Conservation (phyloP, 1,140 invertebrate genomes). For the Hypothenemus hampei region DNA sequence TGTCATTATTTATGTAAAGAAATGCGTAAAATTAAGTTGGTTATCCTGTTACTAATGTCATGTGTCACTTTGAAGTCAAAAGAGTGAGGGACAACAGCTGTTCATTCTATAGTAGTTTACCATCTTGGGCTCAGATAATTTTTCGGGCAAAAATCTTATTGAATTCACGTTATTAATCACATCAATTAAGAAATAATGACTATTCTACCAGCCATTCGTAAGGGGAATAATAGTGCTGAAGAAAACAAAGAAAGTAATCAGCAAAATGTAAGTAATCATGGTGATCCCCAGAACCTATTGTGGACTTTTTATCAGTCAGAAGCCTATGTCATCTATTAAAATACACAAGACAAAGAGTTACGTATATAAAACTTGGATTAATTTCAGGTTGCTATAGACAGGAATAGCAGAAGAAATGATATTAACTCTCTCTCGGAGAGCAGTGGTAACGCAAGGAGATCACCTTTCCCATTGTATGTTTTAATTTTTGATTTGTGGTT, state of each 20-base stretch:
- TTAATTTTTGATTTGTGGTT: background rate
- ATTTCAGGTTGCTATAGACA: constrained; percentile 33
- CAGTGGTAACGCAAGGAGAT: constrained; percentile 31
- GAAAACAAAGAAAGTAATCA: constrained; percentile 37
- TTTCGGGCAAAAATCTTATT: too few relatives aligned
- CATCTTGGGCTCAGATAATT: too few relatives aligned
- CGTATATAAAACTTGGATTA: background rate
- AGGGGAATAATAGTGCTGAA: constrained; percentile 36
- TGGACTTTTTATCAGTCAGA: constrained; percentile 20
- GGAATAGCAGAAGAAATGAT: constrained; percentile 38
- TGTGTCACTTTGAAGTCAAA: too few relatives aligned
- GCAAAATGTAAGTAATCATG: constrained; percentile 36
- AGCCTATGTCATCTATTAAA: too few relatives aligned
- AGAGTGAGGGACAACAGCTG: too few relatives aligned
- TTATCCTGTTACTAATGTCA: too few relatives aligned
- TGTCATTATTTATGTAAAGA: too few relatives aligned
- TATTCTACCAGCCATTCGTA: constrained; percentile 42
- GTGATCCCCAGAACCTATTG: constrained; percentile 20
- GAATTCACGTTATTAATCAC: too few relatives aligned
- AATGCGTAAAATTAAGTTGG: too few relatives aligned
- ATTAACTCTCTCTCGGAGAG: constrained; percentile 36
- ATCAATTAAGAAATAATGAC: too few relatives aligned
- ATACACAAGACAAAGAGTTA: too few relatives aligned
- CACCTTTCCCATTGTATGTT: constrained; percentile 39
- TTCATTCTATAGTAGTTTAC: too few relatives aligned